phyloP scores from a whole-genome alignment of 2,797 vertebrate species.

The Eospalax fontanierii region DNA sequence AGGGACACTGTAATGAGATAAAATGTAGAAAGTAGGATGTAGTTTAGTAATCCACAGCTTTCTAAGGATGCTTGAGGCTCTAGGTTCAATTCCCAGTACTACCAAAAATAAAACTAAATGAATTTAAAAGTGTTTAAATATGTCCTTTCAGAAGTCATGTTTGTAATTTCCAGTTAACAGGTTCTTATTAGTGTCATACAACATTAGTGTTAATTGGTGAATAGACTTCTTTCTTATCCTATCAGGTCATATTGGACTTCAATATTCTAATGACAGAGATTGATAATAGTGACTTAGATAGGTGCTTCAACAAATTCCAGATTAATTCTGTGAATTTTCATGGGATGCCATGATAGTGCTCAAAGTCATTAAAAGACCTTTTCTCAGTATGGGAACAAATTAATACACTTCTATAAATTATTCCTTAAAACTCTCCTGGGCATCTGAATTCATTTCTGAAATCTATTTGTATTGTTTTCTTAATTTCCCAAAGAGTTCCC shows the following conservation, averaged over 20 bases:
- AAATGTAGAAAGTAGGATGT: background rate
- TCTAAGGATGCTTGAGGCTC: too few species aligned
- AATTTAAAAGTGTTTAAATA: background rate
- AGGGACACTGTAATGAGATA: too few species aligned
- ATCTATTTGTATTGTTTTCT: too few species aligned
- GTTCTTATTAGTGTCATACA: background rate
- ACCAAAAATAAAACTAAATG: background rate
- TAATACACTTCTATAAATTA: background rate
- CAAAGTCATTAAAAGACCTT: background rate
- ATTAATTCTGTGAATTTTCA: background rate
- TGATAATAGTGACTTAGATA: background rate
- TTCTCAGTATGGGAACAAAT: background rate
- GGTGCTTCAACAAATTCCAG: background rate
- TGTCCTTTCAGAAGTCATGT: background rate
- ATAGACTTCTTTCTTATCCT: background rate
- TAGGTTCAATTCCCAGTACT: background rate
- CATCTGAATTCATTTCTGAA: background rate
- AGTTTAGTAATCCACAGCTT: background rate
- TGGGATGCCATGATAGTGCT: background rate
- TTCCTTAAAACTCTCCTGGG: background rate
- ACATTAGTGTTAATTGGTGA: background rate
- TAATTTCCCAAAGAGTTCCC: too few species aligned
- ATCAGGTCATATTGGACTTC: background rate
- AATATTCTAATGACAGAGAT: background rate
- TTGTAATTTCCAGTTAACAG: background rate